These are phyloP conservation scores for Apodemia duryi DNA, from an alignment of 2,888 invertebrate genomes.

Conservation along the genomic window DNA sequence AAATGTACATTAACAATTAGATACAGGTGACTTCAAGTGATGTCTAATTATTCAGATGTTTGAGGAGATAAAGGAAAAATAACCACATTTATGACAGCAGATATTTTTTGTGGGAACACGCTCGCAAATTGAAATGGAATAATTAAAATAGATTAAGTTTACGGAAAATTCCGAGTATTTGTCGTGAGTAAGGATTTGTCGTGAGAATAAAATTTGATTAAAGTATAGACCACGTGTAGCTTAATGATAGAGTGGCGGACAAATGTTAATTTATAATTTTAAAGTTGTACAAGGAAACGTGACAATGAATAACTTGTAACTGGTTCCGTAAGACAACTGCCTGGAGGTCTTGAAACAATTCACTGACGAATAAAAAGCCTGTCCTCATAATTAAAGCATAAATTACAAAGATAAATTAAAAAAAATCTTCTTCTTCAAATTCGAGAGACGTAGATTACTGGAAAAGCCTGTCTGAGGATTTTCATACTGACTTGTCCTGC, in stretches of 20 bases:
- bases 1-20: no score
- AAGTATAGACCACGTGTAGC: conserved; percentile 29
- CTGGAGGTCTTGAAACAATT: no score
- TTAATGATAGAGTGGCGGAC: conserved; percentile 63
- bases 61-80: background rate
- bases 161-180: conserved; percentile 16
- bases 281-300: conserved; percentile 16
- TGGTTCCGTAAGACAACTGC: conserved; percentile 18
- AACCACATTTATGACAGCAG: background rate
- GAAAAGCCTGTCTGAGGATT: no score
- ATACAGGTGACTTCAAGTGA: background rate
- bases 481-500: no score
- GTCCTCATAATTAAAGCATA: no score
- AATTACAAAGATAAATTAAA: no score
- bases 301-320: background rate
- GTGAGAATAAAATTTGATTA: conserved; percentile 30
- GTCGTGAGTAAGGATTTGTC: conserved; percentile 28
- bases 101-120: background rate
- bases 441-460: no score
- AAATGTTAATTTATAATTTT: conserved; percentile 50
- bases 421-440: no score
- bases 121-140: background rate
- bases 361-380: no score
- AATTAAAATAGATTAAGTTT: conserved; percentile 9
- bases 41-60: background rate